These are phyloP conservation scores for Reticulitermes speratus DNA, from an alignment of 1,140 invertebrate species.

Conservation along the genomic window DNA sequence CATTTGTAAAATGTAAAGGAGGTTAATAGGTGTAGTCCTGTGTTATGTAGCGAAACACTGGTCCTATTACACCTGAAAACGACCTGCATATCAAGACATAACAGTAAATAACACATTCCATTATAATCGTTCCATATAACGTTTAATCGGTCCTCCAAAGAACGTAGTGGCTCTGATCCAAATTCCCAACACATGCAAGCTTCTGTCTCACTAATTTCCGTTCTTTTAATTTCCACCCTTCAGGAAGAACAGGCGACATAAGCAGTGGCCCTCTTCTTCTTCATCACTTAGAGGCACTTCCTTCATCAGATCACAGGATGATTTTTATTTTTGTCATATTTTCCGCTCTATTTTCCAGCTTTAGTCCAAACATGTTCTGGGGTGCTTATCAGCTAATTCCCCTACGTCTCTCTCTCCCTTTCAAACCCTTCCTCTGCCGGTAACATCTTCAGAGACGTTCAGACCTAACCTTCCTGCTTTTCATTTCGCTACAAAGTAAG, in stretches of 20 bases:
- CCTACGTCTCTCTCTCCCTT: neutral
- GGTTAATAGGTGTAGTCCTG: too few species aligned
- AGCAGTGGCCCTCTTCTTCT: neutral
- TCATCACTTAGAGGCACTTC: neutral
- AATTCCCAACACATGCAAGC: neutral
- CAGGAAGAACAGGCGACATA: neutral
- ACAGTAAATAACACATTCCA: too few species aligned
- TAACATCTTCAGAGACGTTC: neutral
- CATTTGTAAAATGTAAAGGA: too few species aligned
- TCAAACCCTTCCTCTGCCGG: neutral
- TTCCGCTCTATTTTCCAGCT: neutral
- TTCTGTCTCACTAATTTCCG: neutral
- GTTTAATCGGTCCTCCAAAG: neutral
- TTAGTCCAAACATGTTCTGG: neutral
- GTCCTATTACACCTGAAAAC: too few species aligned
- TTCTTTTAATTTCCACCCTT: neutral
- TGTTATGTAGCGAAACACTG: too few species aligned
- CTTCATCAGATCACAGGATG: neutral
- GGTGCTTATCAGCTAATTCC: conserved; percentile 13
- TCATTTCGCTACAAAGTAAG: neutral
- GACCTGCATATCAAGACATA: too few species aligned
- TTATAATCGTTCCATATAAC: neutral
- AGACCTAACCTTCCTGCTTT: neutral
- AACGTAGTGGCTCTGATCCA: neutral
- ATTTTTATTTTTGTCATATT: neutral